These are phyloP conservation scores for Bombus vancouverensis DNA, from an alignment of 1,140 invertebrate species.

Conservation along the genomic window DNA sequence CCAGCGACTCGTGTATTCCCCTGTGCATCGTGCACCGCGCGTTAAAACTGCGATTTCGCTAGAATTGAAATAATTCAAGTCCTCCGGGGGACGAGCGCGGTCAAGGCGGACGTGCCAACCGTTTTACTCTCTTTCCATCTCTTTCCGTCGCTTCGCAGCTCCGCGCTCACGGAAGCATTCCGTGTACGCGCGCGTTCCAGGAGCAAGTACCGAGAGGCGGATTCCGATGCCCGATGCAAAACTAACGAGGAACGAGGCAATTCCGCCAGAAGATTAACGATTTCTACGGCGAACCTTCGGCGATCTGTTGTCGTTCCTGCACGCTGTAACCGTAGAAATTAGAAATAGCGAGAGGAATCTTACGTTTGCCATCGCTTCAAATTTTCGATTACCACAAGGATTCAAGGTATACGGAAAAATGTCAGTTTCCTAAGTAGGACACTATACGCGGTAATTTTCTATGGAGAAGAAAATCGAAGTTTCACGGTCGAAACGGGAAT, in stretches of 20 bases:
- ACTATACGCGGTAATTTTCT: no score
- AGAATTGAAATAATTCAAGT: constrained; percentile 55
- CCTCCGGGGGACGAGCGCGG: background rate
- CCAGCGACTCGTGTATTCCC: constrained; percentile 7
- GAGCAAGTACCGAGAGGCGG: background rate
- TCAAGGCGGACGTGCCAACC: background rate
- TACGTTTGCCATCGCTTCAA: background rate
- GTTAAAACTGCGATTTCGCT: constrained; percentile 46
- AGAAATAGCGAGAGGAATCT: background rate
- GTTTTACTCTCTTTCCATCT: background rate
- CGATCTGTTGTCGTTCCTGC: constrained; percentile 12
- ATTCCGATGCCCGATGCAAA: constrained; percentile 45
- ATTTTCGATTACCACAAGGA: no score
- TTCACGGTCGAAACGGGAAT: constrained; percentile 32
- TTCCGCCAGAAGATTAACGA: constrained; percentile 46
- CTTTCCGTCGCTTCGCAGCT: background rate
- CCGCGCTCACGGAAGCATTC: constrained; percentile 9
- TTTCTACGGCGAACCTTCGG: constrained; percentile 21
- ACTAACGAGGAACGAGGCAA: constrained; percentile 36
- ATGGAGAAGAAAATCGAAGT: no score
- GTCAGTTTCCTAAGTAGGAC: no score
- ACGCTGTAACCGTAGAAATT: background rate
- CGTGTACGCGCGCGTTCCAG: constrained; percentile 10
- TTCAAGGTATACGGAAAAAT: no score
- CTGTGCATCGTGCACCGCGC: background rate